phyloP scores from a whole-genome alignment of 2,888 invertebrate genomes.

The Drosophila pseudotalamancana region DNA sequence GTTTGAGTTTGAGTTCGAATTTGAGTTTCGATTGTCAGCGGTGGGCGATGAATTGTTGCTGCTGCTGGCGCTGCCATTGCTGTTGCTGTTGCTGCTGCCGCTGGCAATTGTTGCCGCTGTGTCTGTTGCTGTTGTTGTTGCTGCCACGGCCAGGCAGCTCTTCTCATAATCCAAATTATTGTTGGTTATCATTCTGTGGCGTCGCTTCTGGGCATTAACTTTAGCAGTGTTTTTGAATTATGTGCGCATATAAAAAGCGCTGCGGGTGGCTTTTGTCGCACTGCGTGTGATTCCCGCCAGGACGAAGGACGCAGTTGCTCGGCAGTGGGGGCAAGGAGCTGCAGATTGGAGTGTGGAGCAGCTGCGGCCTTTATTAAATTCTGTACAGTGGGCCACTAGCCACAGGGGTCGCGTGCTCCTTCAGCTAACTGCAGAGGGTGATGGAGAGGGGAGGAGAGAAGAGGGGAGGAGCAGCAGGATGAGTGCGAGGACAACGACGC shows the following conservation, averaged over 20 bases:
- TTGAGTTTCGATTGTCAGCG: slow-evolving; percentile 64
- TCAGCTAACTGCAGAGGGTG: slow-evolving; percentile 53
- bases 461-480: background rate
- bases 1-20: slow-evolving; percentile 64
- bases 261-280: slow-evolving; percentile 76
- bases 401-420: slow-evolving; percentile 73
- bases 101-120: slow-evolving; percentile 16
- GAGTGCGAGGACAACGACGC: slow-evolving; percentile 39
- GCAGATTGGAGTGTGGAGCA: too few species aligned
- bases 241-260: slow-evolving; percentile 76
- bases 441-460: background rate
- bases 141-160: slow-evolving; percentile 59
- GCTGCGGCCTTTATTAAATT: slow-evolving; percentile 68
- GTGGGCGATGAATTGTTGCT: slow-evolving; percentile 69
- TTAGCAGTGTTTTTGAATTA: slow-evolving; percentile 77
- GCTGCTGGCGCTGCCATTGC: slow-evolving; percentile 59
- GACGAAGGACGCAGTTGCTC: slow-evolving; percentile 34
- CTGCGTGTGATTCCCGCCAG: slow-evolving; percentile 62
- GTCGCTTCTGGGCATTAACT: slow-evolving; percentile 75
- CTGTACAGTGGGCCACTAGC: slow-evolving; percentile 43
- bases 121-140: slow-evolving; percentile 31
- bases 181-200: slow-evolving; percentile 82
- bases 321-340: too few species aligned
- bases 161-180: slow-evolving; percentile 83
- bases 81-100: slow-evolving; percentile 17